These are phyloP conservation scores for Pantherophis alleghaniensis DNA, from an alignment of 2,797 vertebrate species.

Conservation along the genomic window DNA sequence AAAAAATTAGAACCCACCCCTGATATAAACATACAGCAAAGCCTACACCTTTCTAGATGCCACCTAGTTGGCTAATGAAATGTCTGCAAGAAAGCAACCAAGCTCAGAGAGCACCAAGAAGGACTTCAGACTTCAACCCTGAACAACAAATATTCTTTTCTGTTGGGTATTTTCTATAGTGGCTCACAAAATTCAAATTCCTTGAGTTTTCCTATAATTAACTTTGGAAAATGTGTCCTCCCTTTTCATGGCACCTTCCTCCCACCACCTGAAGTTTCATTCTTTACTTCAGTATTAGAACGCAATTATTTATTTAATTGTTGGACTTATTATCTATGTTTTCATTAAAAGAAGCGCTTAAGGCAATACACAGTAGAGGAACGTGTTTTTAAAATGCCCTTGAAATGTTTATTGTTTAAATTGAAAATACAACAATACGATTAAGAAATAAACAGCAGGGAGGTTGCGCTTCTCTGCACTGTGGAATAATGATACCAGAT, in stretches of 20 bases:
- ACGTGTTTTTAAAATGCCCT: background rate
- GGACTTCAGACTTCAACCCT: background rate
- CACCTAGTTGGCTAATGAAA: background rate
- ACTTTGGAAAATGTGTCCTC: background rate
- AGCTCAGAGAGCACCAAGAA: background rate
- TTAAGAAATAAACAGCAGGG: background rate
- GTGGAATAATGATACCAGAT: background rate
- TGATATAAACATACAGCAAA: background rate
- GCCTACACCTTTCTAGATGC: background rate
- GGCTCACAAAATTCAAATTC: background rate
- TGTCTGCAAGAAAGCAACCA: background rate
- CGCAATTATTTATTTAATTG: background rate
- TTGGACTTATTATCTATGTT: background rate
- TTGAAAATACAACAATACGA: background rate
- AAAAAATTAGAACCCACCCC: too few species aligned
- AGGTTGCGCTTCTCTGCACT: background rate
- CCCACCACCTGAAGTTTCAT: background rate
- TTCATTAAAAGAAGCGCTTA: background rate
- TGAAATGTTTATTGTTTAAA: background rate
- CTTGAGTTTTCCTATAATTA: background rate
- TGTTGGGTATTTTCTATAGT: background rate
- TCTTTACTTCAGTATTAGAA: background rate
- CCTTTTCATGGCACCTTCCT: background rate
- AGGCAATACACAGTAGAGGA: background rate
- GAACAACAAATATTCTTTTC: background rate